These are phyloP conservation scores for Chrysaora quinquecirrha DNA, from an alignment of 30 jellyfish, hydroid and myxozoan species.

Conservation along the genomic window DNA sequence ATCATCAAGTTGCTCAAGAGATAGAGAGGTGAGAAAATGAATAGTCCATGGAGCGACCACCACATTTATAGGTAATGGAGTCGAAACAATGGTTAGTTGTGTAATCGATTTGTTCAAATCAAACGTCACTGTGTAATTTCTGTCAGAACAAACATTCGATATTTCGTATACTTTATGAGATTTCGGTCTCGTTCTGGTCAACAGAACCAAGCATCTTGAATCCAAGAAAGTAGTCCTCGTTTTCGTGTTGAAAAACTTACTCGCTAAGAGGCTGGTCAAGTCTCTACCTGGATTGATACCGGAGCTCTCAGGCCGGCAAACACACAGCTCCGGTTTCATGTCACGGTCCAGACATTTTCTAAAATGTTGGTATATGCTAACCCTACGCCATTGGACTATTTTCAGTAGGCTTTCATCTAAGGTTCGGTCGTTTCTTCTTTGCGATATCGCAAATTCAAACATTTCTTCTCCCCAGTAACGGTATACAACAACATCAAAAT, in stretches of 20 bases:
- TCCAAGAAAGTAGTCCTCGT: conserved; percentile 66
- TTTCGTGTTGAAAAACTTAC: conserved; percentile 46
- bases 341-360: conserved; percentile 84
- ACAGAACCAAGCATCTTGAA: conserved; percentile 84
- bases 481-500: conserved; percentile 77
- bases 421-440: background rate
- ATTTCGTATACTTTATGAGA: conserved; percentile 80
- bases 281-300: conserved; percentile 93
- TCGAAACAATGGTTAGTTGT: conserved; percentile 50
- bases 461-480: conserved; percentile 89
- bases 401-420: conserved; percentile 24
- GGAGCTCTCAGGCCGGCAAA: conserved; percentile 89
- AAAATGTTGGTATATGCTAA: conserved; percentile 91
- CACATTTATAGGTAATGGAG: conserved; percentile 58
- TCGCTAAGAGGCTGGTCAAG: conserved; percentile 71
- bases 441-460: conserved; percentile 85
- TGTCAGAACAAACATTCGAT: conserved; percentile 82
- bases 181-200: conserved; percentile 69
- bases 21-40: conserved; percentile 77
- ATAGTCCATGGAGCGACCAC: conserved; percentile 84
- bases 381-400: conserved; percentile 93
- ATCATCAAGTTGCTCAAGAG: conserved; percentile 46
- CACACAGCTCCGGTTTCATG: conserved; percentile 80
- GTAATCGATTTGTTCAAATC: conserved; percentile 26
- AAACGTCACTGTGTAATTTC: conserved; percentile 73